A percentile compares a stretch with the other conserved stretches of the same genome.
phyloP scores from a whole-genome alignment of 2,888 invertebrate genomes.

The Drosophila setosimentum region DNA sequence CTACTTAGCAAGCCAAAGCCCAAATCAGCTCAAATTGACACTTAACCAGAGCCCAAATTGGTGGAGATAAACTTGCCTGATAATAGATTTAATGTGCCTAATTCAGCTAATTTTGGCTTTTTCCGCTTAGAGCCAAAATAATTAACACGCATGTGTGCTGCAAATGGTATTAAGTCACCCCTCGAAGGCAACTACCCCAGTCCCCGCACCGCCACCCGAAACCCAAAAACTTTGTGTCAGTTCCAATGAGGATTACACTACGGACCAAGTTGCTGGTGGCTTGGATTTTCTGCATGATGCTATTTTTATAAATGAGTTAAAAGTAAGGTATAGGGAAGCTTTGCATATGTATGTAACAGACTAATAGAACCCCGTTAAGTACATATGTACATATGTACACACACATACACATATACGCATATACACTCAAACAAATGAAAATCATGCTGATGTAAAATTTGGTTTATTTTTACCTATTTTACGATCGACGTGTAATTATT shows the following conservation, averaged over 20 bases:
- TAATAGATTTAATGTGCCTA: conserved; percentile 64
- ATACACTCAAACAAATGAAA: neutral
- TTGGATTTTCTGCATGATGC: conserved; percentile 17
- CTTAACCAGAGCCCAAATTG: conserved; percentile 46
- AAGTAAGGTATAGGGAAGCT: neutral
- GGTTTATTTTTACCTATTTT: neutral
- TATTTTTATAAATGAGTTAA: conserved; percentile 2
- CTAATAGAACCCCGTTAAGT: neutral
- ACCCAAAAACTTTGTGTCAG: neutral
- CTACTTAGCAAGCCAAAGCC: conserved; percentile 7
- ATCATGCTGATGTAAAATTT: neutral
- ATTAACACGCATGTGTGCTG: conserved; percentile 60
- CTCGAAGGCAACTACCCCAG: neutral
- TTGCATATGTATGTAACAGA: neutral
- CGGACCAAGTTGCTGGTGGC: conserved; percentile 31
- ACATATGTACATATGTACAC: neutral
- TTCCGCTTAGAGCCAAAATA: conserved; percentile 44
- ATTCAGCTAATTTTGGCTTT: conserved; percentile 60
- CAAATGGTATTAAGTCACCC: conserved; percentile 37
- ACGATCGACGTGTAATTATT: neutral
- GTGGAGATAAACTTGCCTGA: conserved; percentile 59
- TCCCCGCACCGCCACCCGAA: neutral
- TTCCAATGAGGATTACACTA: conserved; percentile 18
- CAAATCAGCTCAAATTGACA: conserved; percentile 42
- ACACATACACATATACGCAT: neutral